Evolutionary conservation across 2,113 vertebrate genomes (phyloP).

Genomic region (Actinemys pallida): DNA sequence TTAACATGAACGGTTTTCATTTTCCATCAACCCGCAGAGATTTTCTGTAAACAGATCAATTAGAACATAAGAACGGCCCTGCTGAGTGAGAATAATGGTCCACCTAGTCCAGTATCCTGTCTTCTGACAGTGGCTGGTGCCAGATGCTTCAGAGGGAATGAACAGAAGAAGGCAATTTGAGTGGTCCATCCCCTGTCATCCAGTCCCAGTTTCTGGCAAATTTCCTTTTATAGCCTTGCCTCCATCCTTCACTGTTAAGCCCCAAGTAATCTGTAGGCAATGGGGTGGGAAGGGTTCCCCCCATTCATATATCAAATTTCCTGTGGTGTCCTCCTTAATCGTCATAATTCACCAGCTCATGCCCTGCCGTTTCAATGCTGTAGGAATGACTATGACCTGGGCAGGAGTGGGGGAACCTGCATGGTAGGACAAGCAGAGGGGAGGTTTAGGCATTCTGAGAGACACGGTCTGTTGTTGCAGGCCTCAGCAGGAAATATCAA

Average conservation of each 20-base stretch:
- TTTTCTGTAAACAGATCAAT: conserved; percentile 47
- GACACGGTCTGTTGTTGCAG: background rate
- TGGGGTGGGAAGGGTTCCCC: background rate
- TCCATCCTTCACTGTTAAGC: background rate
- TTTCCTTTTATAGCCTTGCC: rapidly evolving
- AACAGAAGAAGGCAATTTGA: background rate
- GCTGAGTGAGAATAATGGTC: background rate
- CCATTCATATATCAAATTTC: background rate
- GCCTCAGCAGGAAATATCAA: background rate
- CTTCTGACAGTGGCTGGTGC: background rate
- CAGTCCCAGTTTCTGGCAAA: background rate
- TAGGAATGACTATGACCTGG: rapidly evolving
- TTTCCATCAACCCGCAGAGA: conserved; percentile 45
- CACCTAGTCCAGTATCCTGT: background rate
- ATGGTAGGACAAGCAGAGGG: background rate
- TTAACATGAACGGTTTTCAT: background rate
- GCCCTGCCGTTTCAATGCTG: background rate
- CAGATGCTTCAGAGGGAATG: background rate
- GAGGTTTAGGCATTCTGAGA: rapidly evolving
- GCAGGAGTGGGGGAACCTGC: background rate
- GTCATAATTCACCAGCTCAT: background rate
- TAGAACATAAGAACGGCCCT: background rate
- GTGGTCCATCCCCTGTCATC: background rate
- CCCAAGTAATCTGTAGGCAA: background rate
- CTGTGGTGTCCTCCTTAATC: background rate